Evolutionary conservation across 2,797 vertebrate genomes (phyloP).

Genomic region (Petrocephalus schoutedeni): DNA sequence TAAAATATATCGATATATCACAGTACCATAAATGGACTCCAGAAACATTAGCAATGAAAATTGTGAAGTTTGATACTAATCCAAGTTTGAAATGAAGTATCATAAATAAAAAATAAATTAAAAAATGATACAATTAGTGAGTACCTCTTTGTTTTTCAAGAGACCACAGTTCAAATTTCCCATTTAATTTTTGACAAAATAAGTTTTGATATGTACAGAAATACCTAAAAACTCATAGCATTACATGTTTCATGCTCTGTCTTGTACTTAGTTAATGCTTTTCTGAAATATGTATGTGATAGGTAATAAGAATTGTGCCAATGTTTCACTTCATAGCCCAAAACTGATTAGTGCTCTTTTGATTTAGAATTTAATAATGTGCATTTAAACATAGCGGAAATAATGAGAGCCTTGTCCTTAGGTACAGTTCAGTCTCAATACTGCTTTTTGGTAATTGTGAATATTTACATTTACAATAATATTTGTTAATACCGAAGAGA

Average conservation of each 20-base stretch:
- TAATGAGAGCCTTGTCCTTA: background rate
- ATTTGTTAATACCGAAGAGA: background rate
- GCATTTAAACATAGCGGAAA: background rate
- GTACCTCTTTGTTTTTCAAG: background rate
- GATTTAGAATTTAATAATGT: slow-evolving; percentile 1
- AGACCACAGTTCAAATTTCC: background rate
- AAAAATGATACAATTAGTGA: background rate
- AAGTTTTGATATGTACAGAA: slow-evolving; percentile 3
- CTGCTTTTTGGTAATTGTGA: slow-evolving; percentile 6
- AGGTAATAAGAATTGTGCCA: background rate
- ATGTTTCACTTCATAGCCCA: background rate
- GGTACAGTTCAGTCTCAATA: background rate
- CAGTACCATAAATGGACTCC: background rate
- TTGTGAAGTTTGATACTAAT: background rate
- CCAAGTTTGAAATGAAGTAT: background rate
- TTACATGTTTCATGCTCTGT: background rate
- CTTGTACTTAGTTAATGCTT: slow-evolving; percentile 4
- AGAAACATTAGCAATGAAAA: background rate
- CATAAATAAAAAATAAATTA: background rate
- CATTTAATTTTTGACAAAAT: background rate
- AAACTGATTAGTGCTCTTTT: slow-evolving; percentile 10
- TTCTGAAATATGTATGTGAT: background rate
- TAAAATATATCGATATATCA: background rate
- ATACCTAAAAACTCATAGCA: background rate
- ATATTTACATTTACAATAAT: slow-evolving; percentile 8